Evolutionary conservation across 1,140 invertebrate genomes (phyloP).

Genomic region (Zaprionus ornatus): DNA sequence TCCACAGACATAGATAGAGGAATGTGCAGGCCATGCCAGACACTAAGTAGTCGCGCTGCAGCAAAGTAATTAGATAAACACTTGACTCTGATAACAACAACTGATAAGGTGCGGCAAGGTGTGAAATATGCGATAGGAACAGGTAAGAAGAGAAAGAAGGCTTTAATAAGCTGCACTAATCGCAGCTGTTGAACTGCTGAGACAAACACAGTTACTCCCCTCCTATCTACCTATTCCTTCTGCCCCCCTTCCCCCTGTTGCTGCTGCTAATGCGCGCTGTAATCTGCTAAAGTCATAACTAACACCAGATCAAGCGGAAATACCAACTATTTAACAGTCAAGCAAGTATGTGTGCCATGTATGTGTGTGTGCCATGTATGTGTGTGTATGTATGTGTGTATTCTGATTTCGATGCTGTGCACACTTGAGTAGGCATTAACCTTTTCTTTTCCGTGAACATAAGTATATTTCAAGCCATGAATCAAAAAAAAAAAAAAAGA

Average conservation of each 20-base stretch:
- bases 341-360: background rate
- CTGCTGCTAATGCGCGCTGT: conserved; percentile 23
- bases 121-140: background rate
- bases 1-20: background rate
- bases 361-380: conserved; percentile 26
- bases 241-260: background rate
- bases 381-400: conserved; percentile 32
- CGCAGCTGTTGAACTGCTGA: too few species aligned
- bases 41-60: conserved; percentile 22
- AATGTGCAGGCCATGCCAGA: conserved; percentile 6
- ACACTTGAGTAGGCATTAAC: conserved; percentile 80
- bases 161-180: background rate
- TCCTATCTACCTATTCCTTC: background rate
- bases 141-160: background rate
- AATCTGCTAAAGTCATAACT: conserved; percentile 41
- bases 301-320: conserved; percentile 67
- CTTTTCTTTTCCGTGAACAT: conserved; percentile 72
- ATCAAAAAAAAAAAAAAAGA: conserved; percentile 61
- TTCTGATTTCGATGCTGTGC: conserved; percentile 65
- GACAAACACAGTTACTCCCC: background rate
- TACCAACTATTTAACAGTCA: conserved; percentile 45
- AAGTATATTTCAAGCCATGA: conserved; percentile 68
- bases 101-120: conserved; percentile 3
- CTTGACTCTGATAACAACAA: background rate
- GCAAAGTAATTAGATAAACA: conserved; percentile 46